Percentiles rank a stretch among this genome's conserved stretches.
phyloP scores from a whole-genome alignment of 2,888 invertebrate species.

The Mactromeris polynyma region DNA sequence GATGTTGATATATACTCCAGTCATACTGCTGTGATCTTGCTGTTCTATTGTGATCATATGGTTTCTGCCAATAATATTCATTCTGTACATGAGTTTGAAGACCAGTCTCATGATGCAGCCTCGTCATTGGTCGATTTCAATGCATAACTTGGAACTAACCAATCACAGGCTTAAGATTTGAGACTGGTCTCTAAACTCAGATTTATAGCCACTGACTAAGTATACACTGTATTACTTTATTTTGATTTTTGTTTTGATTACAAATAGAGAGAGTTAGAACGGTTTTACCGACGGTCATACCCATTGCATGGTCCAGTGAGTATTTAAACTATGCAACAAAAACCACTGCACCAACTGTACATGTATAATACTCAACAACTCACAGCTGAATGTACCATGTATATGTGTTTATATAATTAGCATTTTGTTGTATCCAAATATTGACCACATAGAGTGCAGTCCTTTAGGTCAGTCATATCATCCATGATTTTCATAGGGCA shows the following conservation, averaged over 20 bases:
- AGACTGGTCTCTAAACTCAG: background rate
- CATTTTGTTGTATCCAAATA: background rate
- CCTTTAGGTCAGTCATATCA: background rate
- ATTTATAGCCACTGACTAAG: background rate
- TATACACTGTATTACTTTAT: background rate
- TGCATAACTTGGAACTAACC: background rate
- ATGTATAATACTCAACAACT: background rate
- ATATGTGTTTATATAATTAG: background rate
- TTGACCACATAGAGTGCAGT: background rate
- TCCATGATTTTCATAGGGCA: too few species aligned
- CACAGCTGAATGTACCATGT: background rate
- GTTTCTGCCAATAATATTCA: too few species aligned
- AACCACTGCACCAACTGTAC: background rate
- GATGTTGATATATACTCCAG: too few species aligned
- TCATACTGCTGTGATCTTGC: too few species aligned
- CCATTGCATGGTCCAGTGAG: slow-evolving; percentile 24
- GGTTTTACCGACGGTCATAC: slow-evolving; percentile 14
- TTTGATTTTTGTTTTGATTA: slow-evolving; percentile 8
- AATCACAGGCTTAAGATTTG: background rate
- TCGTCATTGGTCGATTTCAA: background rate
- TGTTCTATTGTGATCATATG: too few species aligned
- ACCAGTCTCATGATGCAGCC: background rate
- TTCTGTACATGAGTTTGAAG: too few species aligned
- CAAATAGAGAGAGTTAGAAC: slow-evolving; percentile 36
- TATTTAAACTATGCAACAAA: slow-evolving; percentile 14